Conservation (phyloP, 1,140 invertebrate genomes). For the Holotrichia oblita region DNA sequence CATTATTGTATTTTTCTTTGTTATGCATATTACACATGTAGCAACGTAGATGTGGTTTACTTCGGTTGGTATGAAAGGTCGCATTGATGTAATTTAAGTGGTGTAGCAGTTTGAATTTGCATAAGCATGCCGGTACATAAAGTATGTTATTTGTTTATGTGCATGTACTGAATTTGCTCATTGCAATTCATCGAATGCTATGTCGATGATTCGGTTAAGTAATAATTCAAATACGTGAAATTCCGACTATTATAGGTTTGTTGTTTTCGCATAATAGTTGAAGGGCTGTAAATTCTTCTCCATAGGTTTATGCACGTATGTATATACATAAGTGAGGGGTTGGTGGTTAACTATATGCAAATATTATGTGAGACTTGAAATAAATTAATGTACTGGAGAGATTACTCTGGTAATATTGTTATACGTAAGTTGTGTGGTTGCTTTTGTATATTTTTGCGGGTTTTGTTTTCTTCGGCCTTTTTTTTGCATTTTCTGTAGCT, state of each 20-base stretch:
- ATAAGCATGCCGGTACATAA: not conserved
- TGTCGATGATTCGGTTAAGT: not conserved
- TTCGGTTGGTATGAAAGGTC: not conserved
- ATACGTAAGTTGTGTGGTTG: no score
- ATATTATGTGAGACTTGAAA: not conserved
- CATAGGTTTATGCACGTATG: not conserved
- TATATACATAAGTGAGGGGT: not conserved
- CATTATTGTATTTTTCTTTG: not conserved
- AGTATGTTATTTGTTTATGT: conserved; percentile 7
- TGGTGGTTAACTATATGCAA: not conserved
- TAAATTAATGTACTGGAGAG: no score
- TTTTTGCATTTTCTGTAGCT: no score
- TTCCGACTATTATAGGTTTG: not conserved
- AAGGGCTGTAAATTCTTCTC: not conserved
- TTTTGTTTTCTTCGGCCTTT: no score
- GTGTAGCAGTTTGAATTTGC: not conserved
- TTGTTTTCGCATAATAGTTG: not conserved
- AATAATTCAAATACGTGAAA: not conserved
- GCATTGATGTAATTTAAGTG: not conserved
- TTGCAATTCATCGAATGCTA: not conserved
- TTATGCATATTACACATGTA: conserved; percentile 2
- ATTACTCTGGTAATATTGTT: no score
- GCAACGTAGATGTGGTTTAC: not conserved
- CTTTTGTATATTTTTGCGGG: no score
- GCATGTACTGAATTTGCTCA: not conserved